phyloP scores from a whole-genome alignment of 2,888 invertebrate species.

The Drosophila acutilabella region DNA sequence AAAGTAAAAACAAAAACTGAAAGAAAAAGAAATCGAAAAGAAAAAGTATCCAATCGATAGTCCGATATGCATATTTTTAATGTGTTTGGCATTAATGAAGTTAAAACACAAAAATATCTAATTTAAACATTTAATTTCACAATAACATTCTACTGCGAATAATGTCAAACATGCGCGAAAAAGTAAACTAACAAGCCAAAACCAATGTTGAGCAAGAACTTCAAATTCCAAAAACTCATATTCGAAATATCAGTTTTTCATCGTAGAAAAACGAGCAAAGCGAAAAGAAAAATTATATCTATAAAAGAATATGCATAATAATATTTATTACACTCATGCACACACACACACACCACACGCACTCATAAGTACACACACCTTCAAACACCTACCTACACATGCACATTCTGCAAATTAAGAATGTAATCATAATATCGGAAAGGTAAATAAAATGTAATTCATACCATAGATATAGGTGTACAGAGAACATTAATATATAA shows the following conservation, averaged over 20 bases:
- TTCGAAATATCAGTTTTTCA: conserved; percentile 68
- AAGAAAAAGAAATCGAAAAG: conserved; percentile 22
- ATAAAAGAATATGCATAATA: conserved; percentile 49
- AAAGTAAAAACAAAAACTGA: conserved; percentile 40
- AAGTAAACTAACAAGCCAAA: conserved; percentile 38
- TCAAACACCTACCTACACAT: conserved; percentile 35
- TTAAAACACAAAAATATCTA: conserved; percentile 31
- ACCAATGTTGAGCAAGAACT: conserved; percentile 39
- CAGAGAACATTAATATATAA: conserved; percentile 70
- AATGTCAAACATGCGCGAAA: conserved; percentile 68
- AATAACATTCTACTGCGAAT: conserved; percentile 60
- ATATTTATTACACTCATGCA: conserved; percentile 68
- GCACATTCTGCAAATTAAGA: conserved; percentile 45
- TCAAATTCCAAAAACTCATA: conserved; percentile 58
- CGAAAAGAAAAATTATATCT: conserved; percentile 25
- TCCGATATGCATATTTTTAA: conserved; percentile 38
- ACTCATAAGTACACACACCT: conserved; percentile 51
- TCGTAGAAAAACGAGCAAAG: conserved; percentile 25
- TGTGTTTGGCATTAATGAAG: conserved; percentile 40
- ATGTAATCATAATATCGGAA: conserved; percentile 11
- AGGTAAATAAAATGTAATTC: conserved; percentile 23
- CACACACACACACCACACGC: conserved; percentile 23
- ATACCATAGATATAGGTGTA: conserved; percentile 53
- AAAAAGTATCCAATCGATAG: conserved; percentile 4
- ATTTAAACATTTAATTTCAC: conserved; percentile 33